A percentile compares a stretch with the other conserved stretches of the same genome.
Evolutionary conservation across 2,888 invertebrate genomes (phyloP).

Genomic region (Synanthedon vespiformis): DNA sequence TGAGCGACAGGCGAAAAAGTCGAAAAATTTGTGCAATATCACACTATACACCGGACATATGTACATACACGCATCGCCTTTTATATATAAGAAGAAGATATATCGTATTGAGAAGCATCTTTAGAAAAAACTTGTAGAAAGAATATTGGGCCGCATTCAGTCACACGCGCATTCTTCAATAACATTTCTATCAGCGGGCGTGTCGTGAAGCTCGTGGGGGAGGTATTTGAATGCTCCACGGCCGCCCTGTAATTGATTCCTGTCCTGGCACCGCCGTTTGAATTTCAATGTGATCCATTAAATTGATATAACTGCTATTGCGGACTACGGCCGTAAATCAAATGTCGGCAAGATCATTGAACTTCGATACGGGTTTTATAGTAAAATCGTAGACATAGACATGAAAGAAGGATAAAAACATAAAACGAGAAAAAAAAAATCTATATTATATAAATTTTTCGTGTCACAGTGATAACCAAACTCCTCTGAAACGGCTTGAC

Average conservation of each 20-base stretch:
- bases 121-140: slow-evolving; percentile 9
- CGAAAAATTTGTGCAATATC: too few species aligned
- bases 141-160: slow-evolving; percentile 58
- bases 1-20: too few species aligned
- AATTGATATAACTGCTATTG: slow-evolving; percentile 58
- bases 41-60: too few species aligned
- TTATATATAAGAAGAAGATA: too few species aligned
- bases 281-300: slow-evolving; percentile 65
- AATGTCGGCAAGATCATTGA: neutral
- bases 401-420: too few species aligned
- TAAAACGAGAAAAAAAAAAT: too few species aligned
- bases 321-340: slow-evolving; percentile 6
- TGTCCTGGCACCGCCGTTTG: slow-evolving; percentile 50
- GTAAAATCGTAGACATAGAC: too few species aligned
- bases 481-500: too few species aligned
- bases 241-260: slow-evolving; percentile 54
- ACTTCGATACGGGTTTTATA: neutral
- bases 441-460: too few species aligned
- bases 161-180: slow-evolving; percentile 63
- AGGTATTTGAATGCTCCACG: slow-evolving; percentile 52
- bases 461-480: too few species aligned
- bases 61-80: too few species aligned
- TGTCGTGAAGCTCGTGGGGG: slow-evolving; percentile 22
- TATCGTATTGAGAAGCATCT: too few species aligned
- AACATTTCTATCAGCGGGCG: slow-evolving; percentile 54